A percentile compares a stretch with the other conserved stretches of the same genome.
Evolutionary conservation across 30 jellyfish, hydroid and myxozoan species (phyloP).

Genomic region (Mastigias papua): DNA sequence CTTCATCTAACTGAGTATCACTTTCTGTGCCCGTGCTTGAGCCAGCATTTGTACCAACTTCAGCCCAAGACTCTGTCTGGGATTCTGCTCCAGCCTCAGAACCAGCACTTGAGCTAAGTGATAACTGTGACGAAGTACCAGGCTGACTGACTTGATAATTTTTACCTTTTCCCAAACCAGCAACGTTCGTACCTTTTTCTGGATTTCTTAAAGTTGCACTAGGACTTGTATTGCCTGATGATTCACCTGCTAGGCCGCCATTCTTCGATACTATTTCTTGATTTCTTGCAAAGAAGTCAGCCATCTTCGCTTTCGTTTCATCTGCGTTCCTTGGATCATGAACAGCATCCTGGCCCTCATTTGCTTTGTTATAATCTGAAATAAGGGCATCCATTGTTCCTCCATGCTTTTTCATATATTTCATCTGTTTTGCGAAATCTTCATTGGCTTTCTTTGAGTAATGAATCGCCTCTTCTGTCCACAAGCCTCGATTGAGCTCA

Average conservation of each 20-base stretch:
- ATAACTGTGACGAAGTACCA: slow-evolving; percentile 8
- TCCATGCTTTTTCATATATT: slow-evolving; percentile 21
- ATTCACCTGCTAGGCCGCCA: not conserved
- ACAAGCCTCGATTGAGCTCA: slow-evolving; percentile 49
- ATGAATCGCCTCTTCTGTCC: slow-evolving; percentile 57
- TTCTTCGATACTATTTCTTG: not conserved
- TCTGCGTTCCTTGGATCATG: slow-evolving; percentile 43
- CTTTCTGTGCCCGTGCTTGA: not conserved
- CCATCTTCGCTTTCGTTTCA: slow-evolving; percentile 31
- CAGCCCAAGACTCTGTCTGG: slow-evolving; percentile 6
- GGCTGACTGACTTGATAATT: not conserved
- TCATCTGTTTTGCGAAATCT: slow-evolving; percentile 23
- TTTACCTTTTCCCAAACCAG: not conserved
- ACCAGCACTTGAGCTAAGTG: slow-evolving; percentile 18
- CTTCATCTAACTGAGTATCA: not conserved
- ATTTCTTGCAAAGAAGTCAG: slow-evolving; percentile 29
- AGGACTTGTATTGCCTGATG: not conserved
- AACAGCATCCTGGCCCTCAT: not conserved
- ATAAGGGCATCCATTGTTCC: slow-evolving; percentile 3
- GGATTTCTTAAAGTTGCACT: no score
- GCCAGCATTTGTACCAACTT: not conserved
- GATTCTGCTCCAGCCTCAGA: slow-evolving; percentile 2
- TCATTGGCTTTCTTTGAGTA: not conserved
- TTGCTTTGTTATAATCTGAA: slow-evolving; percentile 9
- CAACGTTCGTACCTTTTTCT: not conserved